Percentiles rank a stretch among this genome's conserved stretches.
Evolutionary conservation across 2,888 invertebrate species (phyloP).

Genomic region (Orthosia cruda): DNA sequence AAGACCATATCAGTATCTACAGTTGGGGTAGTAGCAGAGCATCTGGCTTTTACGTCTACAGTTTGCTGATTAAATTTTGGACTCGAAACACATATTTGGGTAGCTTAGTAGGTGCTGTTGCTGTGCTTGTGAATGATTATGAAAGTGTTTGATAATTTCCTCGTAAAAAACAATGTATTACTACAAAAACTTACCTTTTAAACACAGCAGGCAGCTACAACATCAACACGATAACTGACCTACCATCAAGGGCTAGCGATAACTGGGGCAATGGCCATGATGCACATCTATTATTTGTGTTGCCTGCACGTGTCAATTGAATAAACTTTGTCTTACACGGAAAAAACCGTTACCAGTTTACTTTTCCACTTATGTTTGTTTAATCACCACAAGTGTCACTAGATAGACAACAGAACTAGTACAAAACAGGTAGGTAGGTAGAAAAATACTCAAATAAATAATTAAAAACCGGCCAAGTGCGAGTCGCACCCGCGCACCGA

Average conservation of each 20-base stretch:
- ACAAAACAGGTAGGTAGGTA: too few relatives aligned
- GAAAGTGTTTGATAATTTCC: background rate
- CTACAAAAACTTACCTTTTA: slow-evolving; percentile 17
- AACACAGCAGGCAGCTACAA: slow-evolving; percentile 10
- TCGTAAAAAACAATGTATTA: too few relatives aligned
- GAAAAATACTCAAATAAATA: too few relatives aligned
- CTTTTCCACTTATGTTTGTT: slow-evolving; percentile 34
- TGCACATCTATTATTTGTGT: slow-evolving; percentile 23
- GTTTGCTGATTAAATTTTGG: background rate
- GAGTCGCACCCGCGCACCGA: too few relatives aligned
- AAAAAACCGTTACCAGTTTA: slow-evolving; percentile 18
- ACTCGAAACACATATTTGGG: background rate
- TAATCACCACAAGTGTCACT: slow-evolving; percentile 5
- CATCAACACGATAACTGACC: slow-evolving; percentile 17
- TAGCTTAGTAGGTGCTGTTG: background rate
- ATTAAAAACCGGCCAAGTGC: too few relatives aligned
- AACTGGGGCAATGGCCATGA: slow-evolving; percentile 26
- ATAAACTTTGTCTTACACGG: slow-evolving; percentile 43
- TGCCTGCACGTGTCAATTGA: slow-evolving; percentile 31
- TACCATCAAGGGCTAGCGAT: slow-evolving; percentile 22
- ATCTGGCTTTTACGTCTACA: background rate
- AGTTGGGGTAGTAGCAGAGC: background rate
- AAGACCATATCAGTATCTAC: background rate
- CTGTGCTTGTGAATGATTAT: background rate
- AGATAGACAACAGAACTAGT: too few relatives aligned